A percentile compares a stretch with the other conserved stretches of the same genome.
These are phyloP conservation scores for Lucifuga dentata DNA, from an alignment of 2,113 vertebrate genomes.

Conservation along the genomic window DNA sequence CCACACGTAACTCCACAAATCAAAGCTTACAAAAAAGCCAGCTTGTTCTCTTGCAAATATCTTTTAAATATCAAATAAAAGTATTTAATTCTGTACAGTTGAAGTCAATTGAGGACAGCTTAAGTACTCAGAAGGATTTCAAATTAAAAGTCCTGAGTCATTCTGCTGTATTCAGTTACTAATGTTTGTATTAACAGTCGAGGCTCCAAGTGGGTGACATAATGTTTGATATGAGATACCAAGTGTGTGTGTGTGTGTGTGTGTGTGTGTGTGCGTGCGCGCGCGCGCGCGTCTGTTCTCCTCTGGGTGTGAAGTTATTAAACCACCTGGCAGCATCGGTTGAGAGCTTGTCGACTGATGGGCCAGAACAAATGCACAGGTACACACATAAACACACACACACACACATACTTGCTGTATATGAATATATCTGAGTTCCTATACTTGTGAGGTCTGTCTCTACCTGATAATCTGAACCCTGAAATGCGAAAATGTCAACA, in stretches of 20 bases:
- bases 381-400: slow-evolving; percentile 79
- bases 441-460: neutral
- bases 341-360: slow-evolving; percentile 85
- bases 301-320: slow-evolving; percentile 84
- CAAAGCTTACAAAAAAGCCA: too few species aligned
- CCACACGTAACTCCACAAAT: too few species aligned
- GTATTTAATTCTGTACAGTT: slow-evolving; percentile 41
- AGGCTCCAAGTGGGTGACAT: slow-evolving; percentile 55
- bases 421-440: neutral
- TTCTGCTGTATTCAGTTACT: slow-evolving; percentile 57
- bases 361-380: slow-evolving; percentile 92
- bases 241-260: slow-evolving; percentile 59
- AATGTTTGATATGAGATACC: slow-evolving; percentile 68
- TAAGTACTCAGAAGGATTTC: slow-evolving; percentile 34
- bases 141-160: slow-evolving; percentile 31
- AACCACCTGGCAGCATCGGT: slow-evolving; percentile 85
- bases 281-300: too few species aligned
- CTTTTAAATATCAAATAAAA: slow-evolving; percentile 4
- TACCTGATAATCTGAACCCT: neutral
- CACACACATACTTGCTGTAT: slow-evolving; percentile 54
- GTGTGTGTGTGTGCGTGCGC: slow-evolving; percentile 49
- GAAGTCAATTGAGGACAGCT: slow-evolving; percentile 31
- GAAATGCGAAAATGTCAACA: slow-evolving; percentile 31
- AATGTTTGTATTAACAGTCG: slow-evolving; percentile 47
- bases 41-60: neutral